A percentile compares a stretch with the other conserved stretches of the same genome.
Evolutionary conservation across 1,140 invertebrate genomes (phyloP).

Genomic region (Caenorhabditis remanei): DNA sequence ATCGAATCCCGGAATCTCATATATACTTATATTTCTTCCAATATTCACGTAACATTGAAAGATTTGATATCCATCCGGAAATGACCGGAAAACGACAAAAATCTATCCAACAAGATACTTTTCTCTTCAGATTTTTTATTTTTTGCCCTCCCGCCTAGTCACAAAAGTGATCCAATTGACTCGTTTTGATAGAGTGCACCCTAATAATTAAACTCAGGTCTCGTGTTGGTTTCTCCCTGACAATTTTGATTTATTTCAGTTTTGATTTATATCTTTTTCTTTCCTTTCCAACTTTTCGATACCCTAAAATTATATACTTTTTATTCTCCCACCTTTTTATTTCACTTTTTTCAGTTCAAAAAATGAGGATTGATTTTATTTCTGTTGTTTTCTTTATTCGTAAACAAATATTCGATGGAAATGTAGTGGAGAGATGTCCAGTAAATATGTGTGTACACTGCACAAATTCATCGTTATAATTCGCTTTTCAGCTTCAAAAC

Average conservation of each 20-base stretch:
- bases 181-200: neutral
- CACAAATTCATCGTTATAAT: constrained; percentile 31
- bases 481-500: constrained; percentile 20
- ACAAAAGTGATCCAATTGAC: neutral
- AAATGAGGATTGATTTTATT: too few relatives aligned
- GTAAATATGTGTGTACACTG: neutral
- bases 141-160: neutral
- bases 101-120: neutral
- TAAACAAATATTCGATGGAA: neutral
- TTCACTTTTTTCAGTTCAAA: too few relatives aligned
- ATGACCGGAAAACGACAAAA: constrained; percentile 26
- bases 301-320: neutral
- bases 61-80: constrained; percentile 33
- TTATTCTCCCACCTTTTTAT: neutral
- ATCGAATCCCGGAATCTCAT: too few relatives aligned
- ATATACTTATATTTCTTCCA: too few relatives aligned
- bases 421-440: constrained; percentile 6
- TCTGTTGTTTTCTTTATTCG: too few relatives aligned
- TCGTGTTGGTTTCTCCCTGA: neutral
- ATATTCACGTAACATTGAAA: neutral
- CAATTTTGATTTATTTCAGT: constrained; percentile 22
- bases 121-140: neutral
- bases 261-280: constrained; percentile 29
- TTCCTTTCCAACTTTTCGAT: neutral
- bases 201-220: neutral